phyloP scores from a whole-genome alignment of 1,140 invertebrate genomes.

The Pinna nobilis region DNA sequence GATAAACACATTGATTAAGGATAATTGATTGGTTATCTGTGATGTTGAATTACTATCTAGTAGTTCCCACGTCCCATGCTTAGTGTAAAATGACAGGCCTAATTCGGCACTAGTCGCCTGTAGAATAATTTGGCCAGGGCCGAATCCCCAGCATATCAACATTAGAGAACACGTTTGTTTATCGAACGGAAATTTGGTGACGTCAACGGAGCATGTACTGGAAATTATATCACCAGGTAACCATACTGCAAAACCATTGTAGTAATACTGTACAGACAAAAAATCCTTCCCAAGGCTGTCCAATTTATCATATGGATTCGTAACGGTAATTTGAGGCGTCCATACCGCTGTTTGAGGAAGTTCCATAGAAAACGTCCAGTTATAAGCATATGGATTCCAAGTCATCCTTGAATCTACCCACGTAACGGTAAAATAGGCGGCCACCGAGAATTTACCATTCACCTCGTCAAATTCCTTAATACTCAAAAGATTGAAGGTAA shows the following conservation, averaged over 20 bases:
- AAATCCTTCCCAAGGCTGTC: not conserved
- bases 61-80: constrained; percentile 18
- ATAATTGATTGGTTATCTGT: not conserved
- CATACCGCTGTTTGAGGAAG: constrained; percentile 10
- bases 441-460: constrained; percentile 15
- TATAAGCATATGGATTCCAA: constrained; percentile 14
- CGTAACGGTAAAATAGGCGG: constrained; percentile 2
- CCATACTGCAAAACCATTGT: constrained; percentile 2
- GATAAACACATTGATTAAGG: constrained; percentile 8
- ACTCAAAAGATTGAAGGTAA: constrained; percentile 8
- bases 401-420: constrained; percentile 22
- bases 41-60: not conserved
- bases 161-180: constrained; percentile 16
- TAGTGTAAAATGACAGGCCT: not conserved
- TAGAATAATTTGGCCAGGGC: not conserved
- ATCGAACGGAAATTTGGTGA: constrained; percentile 35
- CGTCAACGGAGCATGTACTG: constrained; percentile 17
- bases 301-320: constrained; percentile 7
- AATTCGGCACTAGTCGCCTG: not conserved
- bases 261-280: not conserved
- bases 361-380: not conserved
- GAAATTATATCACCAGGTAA: constrained; percentile 17
- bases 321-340: constrained; percentile 8
- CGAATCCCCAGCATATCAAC: constrained; percentile 15
- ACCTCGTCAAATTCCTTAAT: constrained; percentile 25